These are phyloP conservation scores for Urophycis tenuis DNA, from an alignment of 2,797 vertebrate genomes.

Conservation along the genomic window DNA sequence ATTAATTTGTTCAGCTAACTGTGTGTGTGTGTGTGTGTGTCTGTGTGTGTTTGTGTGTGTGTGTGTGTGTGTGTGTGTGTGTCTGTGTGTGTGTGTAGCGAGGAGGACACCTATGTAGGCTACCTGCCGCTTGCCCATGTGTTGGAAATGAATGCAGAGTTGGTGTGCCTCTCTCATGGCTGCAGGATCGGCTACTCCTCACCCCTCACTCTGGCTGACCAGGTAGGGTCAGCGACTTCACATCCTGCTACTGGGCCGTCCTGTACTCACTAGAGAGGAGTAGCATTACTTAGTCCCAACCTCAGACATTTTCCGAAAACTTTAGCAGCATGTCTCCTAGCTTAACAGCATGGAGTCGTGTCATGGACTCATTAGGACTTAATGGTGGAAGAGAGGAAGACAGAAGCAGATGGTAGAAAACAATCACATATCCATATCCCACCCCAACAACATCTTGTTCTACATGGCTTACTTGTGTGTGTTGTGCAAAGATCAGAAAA, in stretches of 20 bases:
- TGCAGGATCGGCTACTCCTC: slow-evolving; percentile 92
- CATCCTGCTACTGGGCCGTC: not conserved
- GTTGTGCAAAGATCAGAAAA: not conserved
- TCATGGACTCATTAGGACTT: too few relatives aligned
- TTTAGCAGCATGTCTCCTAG: not conserved
- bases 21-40: not conserved
- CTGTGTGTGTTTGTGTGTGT: not conserved
- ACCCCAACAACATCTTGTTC: not conserved
- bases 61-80: not conserved
- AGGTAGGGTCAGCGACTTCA: slow-evolving; percentile 64
- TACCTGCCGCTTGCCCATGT: slow-evolving; percentile 95
- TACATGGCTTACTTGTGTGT: not conserved
- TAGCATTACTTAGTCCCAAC: not conserved
- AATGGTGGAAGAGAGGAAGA: too few relatives aligned
- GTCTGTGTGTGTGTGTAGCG: slow-evolving; percentile 64
- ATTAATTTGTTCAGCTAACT: too few relatives aligned
- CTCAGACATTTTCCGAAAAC: not conserved
- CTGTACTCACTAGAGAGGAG: not conserved
- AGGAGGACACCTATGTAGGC: slow-evolving; percentile 85
- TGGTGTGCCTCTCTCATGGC: slow-evolving; percentile 82
- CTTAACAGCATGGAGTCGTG: too few relatives aligned
- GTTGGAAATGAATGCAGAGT: slow-evolving; percentile 88
- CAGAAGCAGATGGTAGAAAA: too few relatives aligned
- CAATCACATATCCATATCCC: not conserved
- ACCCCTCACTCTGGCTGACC: slow-evolving; percentile 87